Evolutionary conservation across 2,797 vertebrate species (phyloP).

Genomic region (Megaceryle alcyon): DNA sequence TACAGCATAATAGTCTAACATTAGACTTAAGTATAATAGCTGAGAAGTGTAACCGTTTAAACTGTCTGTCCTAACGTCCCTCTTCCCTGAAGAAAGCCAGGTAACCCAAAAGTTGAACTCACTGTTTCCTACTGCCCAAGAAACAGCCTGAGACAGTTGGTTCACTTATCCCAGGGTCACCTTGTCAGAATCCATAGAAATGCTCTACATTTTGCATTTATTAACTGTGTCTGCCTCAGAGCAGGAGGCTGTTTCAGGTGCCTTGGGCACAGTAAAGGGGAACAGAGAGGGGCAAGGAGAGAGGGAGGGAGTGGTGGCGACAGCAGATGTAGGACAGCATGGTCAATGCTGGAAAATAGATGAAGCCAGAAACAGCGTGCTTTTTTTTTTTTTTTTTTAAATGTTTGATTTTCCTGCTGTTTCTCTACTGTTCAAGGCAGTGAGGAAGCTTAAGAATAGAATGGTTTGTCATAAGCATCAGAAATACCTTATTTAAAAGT

Average conservation of each 20-base stretch:
- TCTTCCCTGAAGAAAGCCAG: neutral
- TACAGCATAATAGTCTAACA: neutral
- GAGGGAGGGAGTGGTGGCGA: neutral
- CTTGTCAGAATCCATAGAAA: neutral
- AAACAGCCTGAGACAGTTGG: neutral
- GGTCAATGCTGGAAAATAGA: accelerated
- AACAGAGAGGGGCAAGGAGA: neutral
- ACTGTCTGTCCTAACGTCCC: neutral
- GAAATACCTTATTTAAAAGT: neutral
- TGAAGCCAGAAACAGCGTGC: neutral
- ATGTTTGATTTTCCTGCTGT: neutral
- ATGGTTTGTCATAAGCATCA: neutral
- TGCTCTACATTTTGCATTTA: neutral
- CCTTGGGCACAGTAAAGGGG: neutral
- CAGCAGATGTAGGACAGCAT: neutral
- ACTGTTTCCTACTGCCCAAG: neutral
- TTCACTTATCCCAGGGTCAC: neutral
- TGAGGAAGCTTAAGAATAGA: neutral
- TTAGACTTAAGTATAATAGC: neutral
- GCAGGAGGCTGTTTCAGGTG: neutral
- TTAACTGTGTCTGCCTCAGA: neutral
- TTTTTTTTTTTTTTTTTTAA: neutral
- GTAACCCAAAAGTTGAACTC: neutral
- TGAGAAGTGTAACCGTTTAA: neutral
- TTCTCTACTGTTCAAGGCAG: neutral